A percentile compares a stretch with the other conserved stretches of the same genome.
Evolutionary conservation across 2,113 vertebrate genomes (phyloP).

Genomic region (Leptosomus discolor): DNA sequence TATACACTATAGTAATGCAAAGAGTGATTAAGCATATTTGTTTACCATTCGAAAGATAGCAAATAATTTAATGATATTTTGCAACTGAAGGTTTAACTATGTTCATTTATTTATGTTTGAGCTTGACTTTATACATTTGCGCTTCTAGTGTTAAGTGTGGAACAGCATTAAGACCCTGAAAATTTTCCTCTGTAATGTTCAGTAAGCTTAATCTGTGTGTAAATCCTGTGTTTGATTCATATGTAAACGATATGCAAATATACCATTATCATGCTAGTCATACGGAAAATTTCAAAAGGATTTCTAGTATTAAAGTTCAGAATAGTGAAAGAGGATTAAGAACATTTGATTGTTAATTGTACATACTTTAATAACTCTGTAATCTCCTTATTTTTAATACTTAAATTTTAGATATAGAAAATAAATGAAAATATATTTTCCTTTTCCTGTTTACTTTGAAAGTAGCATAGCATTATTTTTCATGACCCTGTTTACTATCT

Average conservation of each 20-base stretch:
- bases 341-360: neutral
- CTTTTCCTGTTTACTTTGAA: neutral
- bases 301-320: neutral
- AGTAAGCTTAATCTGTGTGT: neutral
- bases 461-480: neutral
- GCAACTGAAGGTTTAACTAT: neutral
- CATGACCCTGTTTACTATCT: neutral
- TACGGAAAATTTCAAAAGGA: neutral
- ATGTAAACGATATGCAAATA: conserved; percentile 13
- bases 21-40: neutral
- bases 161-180: neutral
- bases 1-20: neutral
- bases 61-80: neutral
- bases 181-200: neutral
- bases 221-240: neutral
- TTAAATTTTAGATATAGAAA: neutral
- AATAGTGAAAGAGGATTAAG: conserved; percentile 17
- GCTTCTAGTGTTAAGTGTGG: neutral
- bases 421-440: neutral
- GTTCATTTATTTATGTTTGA: neutral
- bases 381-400: conserved; percentile 20
- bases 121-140: neutral
- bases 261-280: neutral
- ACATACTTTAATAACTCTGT: neutral
- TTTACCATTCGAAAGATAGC: neutral